phyloP scores from a whole-genome alignment of 1,140 invertebrate species.

The Drosophila erecta region DNA sequence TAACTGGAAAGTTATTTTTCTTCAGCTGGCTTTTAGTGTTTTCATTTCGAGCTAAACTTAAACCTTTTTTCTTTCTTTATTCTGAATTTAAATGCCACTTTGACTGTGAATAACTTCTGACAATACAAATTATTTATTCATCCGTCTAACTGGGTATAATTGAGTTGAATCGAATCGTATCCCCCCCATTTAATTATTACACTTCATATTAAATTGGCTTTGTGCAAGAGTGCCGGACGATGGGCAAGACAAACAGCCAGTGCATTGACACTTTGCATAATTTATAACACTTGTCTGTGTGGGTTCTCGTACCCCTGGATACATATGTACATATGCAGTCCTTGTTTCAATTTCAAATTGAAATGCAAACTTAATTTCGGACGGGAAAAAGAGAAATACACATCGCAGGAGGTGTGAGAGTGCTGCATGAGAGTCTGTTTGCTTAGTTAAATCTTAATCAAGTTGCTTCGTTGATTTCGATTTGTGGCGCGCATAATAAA shows the following conservation, averaged over 20 bases:
- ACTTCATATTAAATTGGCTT: conserved; percentile 32
- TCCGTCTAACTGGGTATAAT: not conserved
- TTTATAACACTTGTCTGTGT: conserved; percentile 53
- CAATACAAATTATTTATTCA: not conserved
- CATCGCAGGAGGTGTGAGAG: conserved; percentile 12
- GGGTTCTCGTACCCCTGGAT: conserved; percentile 2
- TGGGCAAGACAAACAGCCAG: conserved; percentile 36
- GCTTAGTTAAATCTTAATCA: conserved; percentile 83
- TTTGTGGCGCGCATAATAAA: conserved; percentile 81
- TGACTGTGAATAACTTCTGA: not conserved
- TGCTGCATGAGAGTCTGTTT: conserved; percentile 46
- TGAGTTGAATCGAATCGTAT: not conserved
- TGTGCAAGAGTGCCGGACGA: conserved; percentile 6
- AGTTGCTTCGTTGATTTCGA: conserved; percentile 79
- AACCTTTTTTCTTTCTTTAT: not conserved
- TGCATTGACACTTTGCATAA: conserved; percentile 64
- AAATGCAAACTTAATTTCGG: conserved; percentile 45
- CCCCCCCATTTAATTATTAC: conserved; percentile 29
- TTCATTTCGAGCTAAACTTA: no score
- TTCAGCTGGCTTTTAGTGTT: no score
- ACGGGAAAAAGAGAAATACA: not conserved
- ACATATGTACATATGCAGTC: not conserved
- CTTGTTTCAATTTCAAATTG: conserved; percentile 65
- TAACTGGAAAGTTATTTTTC: no score
- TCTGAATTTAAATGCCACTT: not conserved